Percentiles rank a stretch among this genome's conserved stretches.
These are phyloP conservation scores for Drosophila watanabei DNA, from an alignment of 1,140 invertebrate species.

Conservation along the genomic window DNA sequence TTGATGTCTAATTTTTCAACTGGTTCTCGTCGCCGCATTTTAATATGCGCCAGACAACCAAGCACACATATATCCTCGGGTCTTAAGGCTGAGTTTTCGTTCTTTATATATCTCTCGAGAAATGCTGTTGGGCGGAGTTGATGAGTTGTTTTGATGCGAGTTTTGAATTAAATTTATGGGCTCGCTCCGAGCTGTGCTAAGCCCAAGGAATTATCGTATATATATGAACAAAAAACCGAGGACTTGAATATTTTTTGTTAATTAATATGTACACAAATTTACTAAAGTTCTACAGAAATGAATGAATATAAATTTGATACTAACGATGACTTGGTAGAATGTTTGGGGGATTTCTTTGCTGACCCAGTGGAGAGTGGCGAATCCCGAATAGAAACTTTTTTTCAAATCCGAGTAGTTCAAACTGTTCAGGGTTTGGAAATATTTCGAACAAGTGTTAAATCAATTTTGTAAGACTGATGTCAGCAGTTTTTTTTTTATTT, in stretches of 20 bases:
- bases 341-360: background rate
- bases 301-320: constrained; percentile 18
- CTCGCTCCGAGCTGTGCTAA: constrained; percentile 2
- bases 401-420: too few relatives aligned
- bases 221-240: background rate
- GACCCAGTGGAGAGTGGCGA: background rate
- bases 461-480: too few relatives aligned
- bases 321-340: constrained; percentile 41
- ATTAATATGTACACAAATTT: constrained; percentile 26
- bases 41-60: constrained; percentile 61
- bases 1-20: constrained; percentile 73
- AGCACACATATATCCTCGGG: constrained; percentile 22
- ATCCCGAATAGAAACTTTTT: background rate
- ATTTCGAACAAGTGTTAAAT: too few relatives aligned
- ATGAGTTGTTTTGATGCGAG: constrained; percentile 49
- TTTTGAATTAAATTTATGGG: constrained; percentile 41
- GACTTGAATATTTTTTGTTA: constrained; percentile 7
- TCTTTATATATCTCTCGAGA: constrained; percentile 1
- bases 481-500: too few relatives aligned
- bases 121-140: constrained; percentile 33
- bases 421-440: too few relatives aligned
- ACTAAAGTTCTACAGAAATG: constrained; percentile 17
- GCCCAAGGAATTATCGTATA: constrained; percentile 20
- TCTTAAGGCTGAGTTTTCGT: constrained; percentile 13
- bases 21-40: constrained; percentile 56